These are phyloP conservation scores for Streptopelia turtur DNA, from an alignment of 2,797 vertebrate genomes.

Conservation along the genomic window DNA sequence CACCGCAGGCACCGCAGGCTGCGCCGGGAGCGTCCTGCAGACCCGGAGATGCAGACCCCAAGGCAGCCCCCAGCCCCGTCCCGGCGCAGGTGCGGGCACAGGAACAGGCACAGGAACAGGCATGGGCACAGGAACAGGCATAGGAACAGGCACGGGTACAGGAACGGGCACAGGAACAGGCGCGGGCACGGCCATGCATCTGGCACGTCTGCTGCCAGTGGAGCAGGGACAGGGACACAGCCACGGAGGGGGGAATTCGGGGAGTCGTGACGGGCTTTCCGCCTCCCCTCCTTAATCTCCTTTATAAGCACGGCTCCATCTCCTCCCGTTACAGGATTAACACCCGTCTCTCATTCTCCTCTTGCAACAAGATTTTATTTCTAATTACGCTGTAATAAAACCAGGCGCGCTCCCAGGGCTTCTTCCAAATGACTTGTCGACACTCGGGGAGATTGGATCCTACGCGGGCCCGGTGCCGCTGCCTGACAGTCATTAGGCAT, in stretches of 20 bases:
- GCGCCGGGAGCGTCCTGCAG: neutral
- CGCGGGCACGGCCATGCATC: too few relatives aligned
- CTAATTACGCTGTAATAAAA: slow-evolving; percentile 85
- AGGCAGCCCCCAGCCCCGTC: neutral
- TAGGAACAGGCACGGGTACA: too few relatives aligned
- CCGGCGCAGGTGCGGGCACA: neutral
- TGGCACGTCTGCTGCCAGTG: neutral
- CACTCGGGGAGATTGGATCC: slow-evolving; percentile 79
- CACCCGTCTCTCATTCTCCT: slow-evolving; percentile 79
- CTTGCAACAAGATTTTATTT: slow-evolving; percentile 83
- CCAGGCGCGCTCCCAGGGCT: slow-evolving; percentile 81
- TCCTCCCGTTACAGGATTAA: slow-evolving; percentile 75
- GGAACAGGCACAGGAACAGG: too few relatives aligned
- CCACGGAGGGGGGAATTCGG: neutral
- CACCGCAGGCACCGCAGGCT: neutral
- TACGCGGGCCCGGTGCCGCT: slow-evolving; percentile 72
- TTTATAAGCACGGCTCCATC: slow-evolving; percentile 65
- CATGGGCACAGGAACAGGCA: too few relatives aligned
- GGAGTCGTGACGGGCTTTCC: neutral
- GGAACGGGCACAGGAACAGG: too few relatives aligned
- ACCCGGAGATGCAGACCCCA: neutral
- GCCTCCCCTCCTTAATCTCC: slow-evolving; percentile 52
- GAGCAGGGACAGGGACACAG: neutral
- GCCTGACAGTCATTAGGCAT: slow-evolving; percentile 83
- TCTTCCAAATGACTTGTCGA: slow-evolving; percentile 82